Conservation (phyloP, 2,113 vertebrate species). For the Varanus komodoensis region DNA sequence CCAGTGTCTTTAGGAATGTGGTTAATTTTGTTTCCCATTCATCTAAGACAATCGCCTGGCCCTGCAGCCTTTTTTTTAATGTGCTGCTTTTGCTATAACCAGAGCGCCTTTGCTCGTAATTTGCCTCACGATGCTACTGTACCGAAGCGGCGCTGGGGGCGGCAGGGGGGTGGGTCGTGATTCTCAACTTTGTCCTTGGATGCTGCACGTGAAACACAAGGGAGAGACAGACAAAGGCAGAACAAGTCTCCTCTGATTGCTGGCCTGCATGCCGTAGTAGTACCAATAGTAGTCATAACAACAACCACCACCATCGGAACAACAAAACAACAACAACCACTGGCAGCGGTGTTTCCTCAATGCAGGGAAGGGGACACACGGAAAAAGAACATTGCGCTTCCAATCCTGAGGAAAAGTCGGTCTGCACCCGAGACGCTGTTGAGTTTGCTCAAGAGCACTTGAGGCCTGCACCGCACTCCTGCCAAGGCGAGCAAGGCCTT, state of each 20-base stretch:
- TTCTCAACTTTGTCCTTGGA: constrained; percentile 73
- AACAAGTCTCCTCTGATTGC: constrained; percentile 53
- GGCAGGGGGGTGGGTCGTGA: constrained; percentile 18
- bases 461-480: constrained; percentile 55
- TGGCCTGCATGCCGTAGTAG: constrained; percentile 22
- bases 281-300: no score
- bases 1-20: constrained; percentile 60
- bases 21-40: constrained; percentile 50
- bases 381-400: constrained; percentile 36
- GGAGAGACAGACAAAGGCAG: constrained; percentile 44
- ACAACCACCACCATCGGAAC: no score
- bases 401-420: constrained; percentile 63
- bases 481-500: constrained; percentile 73
- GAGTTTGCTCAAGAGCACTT: constrained; percentile 72
- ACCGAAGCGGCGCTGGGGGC: background rate
- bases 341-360: constrained; percentile 61
- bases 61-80: constrained; percentile 57
- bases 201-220: constrained; percentile 41
- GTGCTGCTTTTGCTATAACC: constrained; percentile 50
- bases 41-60: constrained; percentile 55
- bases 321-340: no score
- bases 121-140: constrained; percentile 59
- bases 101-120: constrained; percentile 52
- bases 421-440: constrained; percentile 51
- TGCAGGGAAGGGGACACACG: constrained; percentile 52